Evolutionary conservation across 2,113 vertebrate species (phyloP).

Genomic region (Xenus cinereus): DNA sequence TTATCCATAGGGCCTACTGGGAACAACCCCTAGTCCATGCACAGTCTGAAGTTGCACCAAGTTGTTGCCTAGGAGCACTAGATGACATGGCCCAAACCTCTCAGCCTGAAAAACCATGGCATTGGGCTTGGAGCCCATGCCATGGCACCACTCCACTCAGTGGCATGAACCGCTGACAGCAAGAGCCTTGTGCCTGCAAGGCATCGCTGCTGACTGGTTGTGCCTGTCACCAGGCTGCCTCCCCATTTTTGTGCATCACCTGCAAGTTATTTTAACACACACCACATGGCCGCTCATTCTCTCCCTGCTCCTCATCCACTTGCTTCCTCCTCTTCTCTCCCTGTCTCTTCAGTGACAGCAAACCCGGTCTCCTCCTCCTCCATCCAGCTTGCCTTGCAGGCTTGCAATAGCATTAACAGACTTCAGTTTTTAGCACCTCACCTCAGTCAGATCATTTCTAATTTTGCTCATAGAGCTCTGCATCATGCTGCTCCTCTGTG

Average conservation of each 20-base stretch:
- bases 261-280: neutral
- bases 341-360: neutral
- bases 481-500: neutral
- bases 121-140: accelerated
- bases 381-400: neutral
- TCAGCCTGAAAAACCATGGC: accelerated
- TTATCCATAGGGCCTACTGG: neutral
- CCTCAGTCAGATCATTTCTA: neutral
- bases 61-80: neutral
- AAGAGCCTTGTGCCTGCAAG: neutral
- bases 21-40: neutral
- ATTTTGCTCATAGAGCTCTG: neutral
- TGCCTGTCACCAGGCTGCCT: neutral
- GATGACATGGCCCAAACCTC: accelerated
- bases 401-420: neutral
- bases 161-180: neutral
- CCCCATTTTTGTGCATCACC: neutral
- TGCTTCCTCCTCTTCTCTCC: neutral
- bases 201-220: neutral
- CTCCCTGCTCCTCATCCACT: neutral
- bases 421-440: neutral
- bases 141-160: neutral
- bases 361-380: neutral
- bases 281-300: neutral
- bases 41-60: neutral